phyloP scores from a whole-genome alignment of 2,888 invertebrate genomes.

The Nomada flava region DNA sequence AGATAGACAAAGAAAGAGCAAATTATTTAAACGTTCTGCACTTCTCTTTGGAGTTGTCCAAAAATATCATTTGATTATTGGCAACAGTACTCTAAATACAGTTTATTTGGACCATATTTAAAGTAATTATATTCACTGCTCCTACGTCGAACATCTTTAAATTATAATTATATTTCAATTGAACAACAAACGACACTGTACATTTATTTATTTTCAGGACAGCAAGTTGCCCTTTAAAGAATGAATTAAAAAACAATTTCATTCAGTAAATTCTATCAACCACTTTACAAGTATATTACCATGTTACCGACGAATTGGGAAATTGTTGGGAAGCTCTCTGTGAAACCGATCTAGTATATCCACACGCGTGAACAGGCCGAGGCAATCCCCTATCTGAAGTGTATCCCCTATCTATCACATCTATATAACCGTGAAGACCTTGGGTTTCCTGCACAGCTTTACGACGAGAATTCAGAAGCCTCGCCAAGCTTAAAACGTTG shows the following conservation, averaged over 20 bases:
- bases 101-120: no score
- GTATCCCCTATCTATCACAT: slow-evolving; percentile 40
- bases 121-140: no score
- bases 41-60: no score
- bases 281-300: background rate
- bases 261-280: background rate
- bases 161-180: no score
- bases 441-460: slow-evolving; percentile 22
- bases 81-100: no score
- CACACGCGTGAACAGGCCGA: slow-evolving; percentile 22
- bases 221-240: no score
- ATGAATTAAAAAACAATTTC: background rate
- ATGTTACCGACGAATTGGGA: background rate
- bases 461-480: slow-evolving; percentile 16
- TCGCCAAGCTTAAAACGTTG: slow-evolving; percentile 12
- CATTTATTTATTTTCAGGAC: no score
- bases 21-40: no score
- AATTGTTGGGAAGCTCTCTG: background rate
- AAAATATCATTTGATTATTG: no score
- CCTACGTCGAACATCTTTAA: no score
- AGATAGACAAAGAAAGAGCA: no score
- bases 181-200: no score
- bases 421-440: slow-evolving; percentile 17
- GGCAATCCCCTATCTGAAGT: slow-evolving; percentile 41
- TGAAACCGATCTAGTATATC: slow-evolving; percentile 1